A percentile compares a stretch with the other conserved stretches of the same genome.
phyloP scores from a whole-genome alignment of 2,888 invertebrate genomes.

The Lasioglossum marginatum region DNA sequence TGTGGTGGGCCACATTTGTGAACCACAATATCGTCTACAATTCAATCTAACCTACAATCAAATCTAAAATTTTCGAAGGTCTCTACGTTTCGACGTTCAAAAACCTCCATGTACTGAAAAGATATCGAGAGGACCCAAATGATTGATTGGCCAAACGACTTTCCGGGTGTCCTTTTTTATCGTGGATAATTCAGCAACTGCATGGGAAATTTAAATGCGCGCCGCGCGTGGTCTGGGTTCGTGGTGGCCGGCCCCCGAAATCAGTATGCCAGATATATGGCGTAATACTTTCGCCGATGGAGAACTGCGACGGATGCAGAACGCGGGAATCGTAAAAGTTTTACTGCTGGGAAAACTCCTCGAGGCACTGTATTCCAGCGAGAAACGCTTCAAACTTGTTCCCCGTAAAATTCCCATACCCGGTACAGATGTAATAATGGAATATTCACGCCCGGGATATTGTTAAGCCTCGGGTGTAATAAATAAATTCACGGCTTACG shows the following conservation, averaged over 20 bases:
- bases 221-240: background rate
- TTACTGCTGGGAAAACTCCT: conserved; percentile 55
- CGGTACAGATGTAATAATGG: conserved; percentile 49
- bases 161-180: background rate
- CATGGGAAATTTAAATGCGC: background rate
- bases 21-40: background rate
- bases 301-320: conserved; percentile 42
- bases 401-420: conserved; percentile 41
- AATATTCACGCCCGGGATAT: conserved; percentile 43
- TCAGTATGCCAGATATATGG: conserved; percentile 42
- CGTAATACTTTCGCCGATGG: conserved; percentile 41
- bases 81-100: background rate
- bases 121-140: background rate
- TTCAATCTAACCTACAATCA: background rate
- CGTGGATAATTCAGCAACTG: conserved; percentile 9
- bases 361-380: conserved; percentile 26
- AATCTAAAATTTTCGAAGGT: background rate
- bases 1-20: background rate
- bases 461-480: conserved; percentile 31
- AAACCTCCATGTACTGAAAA: background rate
- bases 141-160: background rate
- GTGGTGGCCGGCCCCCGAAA: conserved; percentile 17
- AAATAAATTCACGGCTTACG: conserved; percentile 39
- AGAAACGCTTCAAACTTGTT: conserved; percentile 54
- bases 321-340: conserved; percentile 60